Evolutionary conservation across 2,888 invertebrate species (phyloP).

Genomic region (Calameuta pallipes): DNA sequence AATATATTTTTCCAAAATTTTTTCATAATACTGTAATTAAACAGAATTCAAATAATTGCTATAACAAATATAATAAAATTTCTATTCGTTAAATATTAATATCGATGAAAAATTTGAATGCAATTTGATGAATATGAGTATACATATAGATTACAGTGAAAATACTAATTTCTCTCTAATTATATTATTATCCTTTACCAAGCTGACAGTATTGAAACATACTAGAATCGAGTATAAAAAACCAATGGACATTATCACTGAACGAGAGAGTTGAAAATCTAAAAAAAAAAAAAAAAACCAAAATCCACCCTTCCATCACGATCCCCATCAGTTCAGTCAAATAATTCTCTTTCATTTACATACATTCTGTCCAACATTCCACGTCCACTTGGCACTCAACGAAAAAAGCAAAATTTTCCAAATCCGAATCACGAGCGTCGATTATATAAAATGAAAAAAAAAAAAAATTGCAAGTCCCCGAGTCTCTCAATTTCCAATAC

Average conservation of each 20-base stretch:
- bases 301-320: neutral
- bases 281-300: neutral
- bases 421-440: neutral
- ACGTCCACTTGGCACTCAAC: neutral
- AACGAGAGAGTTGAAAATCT: neutral
- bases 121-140: no score
- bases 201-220: neutral
- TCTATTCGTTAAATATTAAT: neutral
- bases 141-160: no score
- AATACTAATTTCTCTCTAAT: no score
- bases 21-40: neutral
- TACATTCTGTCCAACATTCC: neutral
- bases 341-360: neutral
- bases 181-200: no score
- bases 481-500: conserved; percentile 25
- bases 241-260: no score
- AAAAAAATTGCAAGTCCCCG: conserved; percentile 17
- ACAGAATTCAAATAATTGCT: neutral
- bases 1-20: neutral
- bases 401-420: neutral
- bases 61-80: neutral
- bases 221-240: neutral
- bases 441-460: conserved; percentile 17
- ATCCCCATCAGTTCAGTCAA: neutral
- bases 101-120: neutral